phyloP scores from a whole-genome alignment of 2,797 vertebrate genomes.

The Sebastes taczanowskii region DNA sequence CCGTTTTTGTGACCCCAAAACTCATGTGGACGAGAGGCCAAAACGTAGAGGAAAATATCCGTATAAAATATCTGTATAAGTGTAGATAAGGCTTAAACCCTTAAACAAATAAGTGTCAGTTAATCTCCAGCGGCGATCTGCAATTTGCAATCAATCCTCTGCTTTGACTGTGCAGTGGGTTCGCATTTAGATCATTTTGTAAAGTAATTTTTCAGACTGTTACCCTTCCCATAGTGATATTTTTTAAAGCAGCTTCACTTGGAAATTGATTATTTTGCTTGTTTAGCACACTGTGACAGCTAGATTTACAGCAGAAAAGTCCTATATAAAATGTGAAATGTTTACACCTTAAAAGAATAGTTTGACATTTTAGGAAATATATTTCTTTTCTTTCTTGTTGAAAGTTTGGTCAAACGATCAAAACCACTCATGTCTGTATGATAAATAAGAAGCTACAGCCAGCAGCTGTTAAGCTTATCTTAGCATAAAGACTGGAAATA shows the following conservation, averaged over 20 bases:
- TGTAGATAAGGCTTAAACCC: no score
- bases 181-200: background rate
- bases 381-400: background rate
- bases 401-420: background rate
- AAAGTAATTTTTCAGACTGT: background rate
- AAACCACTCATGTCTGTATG: background rate
- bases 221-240: no score
- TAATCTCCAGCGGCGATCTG: background rate
- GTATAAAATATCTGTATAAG: no score
- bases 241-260: background rate
- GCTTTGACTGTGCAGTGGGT: background rate
- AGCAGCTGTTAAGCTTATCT: background rate
- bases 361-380: background rate
- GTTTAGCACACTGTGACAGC: background rate
- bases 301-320: background rate
- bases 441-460: background rate
- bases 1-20: no score
- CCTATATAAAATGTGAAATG: no score
- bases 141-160: background rate
- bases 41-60: no score
- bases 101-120: background rate
- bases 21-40: no score
- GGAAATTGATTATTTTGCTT: background rate
- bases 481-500: background rate
- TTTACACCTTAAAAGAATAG: background rate